These are phyloP conservation scores for Empidonax alnorum DNA, from an alignment of 2,113 vertebrate genomes.

Conservation along the genomic window DNA sequence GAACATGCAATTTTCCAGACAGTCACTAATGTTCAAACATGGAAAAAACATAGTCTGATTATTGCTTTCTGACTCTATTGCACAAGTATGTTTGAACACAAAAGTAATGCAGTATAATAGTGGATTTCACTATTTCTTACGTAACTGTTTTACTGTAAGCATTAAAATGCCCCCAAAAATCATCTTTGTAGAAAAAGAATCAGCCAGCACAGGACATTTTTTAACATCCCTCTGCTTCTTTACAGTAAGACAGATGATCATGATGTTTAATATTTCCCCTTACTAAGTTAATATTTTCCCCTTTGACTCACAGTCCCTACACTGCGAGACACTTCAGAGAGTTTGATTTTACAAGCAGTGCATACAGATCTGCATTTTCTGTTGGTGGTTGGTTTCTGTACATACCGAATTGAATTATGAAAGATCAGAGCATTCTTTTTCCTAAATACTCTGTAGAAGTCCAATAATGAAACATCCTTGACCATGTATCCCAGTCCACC, in stretches of 20 bases:
- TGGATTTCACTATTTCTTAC: conserved; percentile 32
- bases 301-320: neutral
- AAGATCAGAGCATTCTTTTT: neutral
- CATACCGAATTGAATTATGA: neutral
- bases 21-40: neutral
- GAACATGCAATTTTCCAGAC: neutral
- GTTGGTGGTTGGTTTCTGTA: neutral
- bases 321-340: neutral
- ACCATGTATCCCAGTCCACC: neutral
- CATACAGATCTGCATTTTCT: neutral
- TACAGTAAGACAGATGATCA: neutral
- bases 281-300: neutral
- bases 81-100: neutral
- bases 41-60: neutral
- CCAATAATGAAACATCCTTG: neutral
- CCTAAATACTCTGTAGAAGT: neutral
- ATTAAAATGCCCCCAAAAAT: neutral
- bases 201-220: neutral
- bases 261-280: neutral
- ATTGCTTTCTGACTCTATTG: neutral
- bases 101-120: neutral
- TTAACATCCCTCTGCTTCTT: neutral
- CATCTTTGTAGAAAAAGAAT: neutral
- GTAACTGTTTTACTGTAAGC: neutral
- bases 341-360: neutral